These are phyloP conservation scores for Fistularia commersonii DNA, from an alignment of 2,797 vertebrate species.

Conservation along the genomic window DNA sequence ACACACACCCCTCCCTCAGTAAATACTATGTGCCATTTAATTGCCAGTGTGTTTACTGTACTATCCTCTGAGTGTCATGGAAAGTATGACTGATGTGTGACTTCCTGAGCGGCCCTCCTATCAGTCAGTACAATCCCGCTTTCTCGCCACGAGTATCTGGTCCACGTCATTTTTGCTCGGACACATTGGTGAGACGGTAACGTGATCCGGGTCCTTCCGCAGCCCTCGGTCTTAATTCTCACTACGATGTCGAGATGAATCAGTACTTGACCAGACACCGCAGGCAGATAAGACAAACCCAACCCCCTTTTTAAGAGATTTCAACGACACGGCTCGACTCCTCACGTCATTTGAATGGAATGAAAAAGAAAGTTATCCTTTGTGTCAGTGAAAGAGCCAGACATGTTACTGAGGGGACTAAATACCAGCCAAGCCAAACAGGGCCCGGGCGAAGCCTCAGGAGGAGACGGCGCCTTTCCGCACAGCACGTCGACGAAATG, in stretches of 20 bases:
- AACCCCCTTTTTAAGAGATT: background rate
- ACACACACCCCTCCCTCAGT: conserved; percentile 44
- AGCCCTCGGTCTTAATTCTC: conserved; percentile 19
- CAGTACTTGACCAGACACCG: conserved; percentile 4
- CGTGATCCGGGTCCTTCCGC: conserved; percentile 17
- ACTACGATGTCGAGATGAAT: conserved; percentile 5
- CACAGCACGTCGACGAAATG: no score
- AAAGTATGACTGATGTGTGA: conserved; percentile 47
- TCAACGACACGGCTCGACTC: background rate
- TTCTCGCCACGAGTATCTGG: conserved; percentile 37
- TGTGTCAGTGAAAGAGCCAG: no score
- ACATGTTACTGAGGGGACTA: no score
- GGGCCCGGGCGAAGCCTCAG: no score
- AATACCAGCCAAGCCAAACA: no score
- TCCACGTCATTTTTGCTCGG: conserved; percentile 20
- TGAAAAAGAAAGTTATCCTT: no score
- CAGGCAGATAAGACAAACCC: background rate
- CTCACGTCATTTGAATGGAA: background rate
- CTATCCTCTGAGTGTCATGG: conserved; percentile 40
- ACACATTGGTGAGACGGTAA: conserved; percentile 17
- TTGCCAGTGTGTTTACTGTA: conserved; percentile 39
- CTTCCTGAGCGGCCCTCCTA: conserved; percentile 49
- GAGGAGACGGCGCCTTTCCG: no score
- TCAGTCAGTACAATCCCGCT: conserved; percentile 40
- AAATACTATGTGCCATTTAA: conserved; percentile 44